A percentile compares a stretch with the other conserved stretches of the same genome.
phyloP scores from a whole-genome alignment of 2,113 vertebrate genomes.

The Caloenas nicobarica region DNA sequence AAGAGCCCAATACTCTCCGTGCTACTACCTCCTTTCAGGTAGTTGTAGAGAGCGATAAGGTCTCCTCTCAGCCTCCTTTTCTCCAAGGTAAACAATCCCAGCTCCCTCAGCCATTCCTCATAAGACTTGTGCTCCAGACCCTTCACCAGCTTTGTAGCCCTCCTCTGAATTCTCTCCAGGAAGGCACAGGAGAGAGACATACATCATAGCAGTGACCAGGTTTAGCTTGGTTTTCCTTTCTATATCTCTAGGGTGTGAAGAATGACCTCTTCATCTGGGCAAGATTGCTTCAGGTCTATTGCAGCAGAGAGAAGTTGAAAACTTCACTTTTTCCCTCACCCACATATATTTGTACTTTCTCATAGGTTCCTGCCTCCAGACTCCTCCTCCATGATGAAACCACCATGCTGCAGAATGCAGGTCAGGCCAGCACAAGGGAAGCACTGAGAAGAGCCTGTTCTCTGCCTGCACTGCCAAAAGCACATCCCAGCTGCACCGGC shows the following conservation, averaged over 20 bases:
- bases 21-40: no score
- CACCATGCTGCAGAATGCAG: neutral
- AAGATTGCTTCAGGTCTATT: neutral
- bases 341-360: neutral
- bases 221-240: neutral
- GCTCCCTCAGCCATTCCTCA: no score
- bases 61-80: no score
- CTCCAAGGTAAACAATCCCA: no score
- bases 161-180: no score
- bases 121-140: no score
- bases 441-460: neutral
- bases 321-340: neutral
- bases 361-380: accelerated
- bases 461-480: neutral
- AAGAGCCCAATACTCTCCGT: no score
- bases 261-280: neutral
- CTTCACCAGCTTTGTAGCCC: no score
- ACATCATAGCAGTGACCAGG: neutral
- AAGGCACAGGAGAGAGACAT: neutral
- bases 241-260: neutral
- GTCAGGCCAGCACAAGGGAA: neutral
- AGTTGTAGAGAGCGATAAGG: no score
- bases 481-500: neutral
- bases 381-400: neutral
- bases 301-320: neutral